A percentile compares a stretch with the other conserved stretches of the same genome.
phyloP scores from a whole-genome alignment of 92 coral and sea anemone genomes.

The Parazoanthus darwini region DNA sequence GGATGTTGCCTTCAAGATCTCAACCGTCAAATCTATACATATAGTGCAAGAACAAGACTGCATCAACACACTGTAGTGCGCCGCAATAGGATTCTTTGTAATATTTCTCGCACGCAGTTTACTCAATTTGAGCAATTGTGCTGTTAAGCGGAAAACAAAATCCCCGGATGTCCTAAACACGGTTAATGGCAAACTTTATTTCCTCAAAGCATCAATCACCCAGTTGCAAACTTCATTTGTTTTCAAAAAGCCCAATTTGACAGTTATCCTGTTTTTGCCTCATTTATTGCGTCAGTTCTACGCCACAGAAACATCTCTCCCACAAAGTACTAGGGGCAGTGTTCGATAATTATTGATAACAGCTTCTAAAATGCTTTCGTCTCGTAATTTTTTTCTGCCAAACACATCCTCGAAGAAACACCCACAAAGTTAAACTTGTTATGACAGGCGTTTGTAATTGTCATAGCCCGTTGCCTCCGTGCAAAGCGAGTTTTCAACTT shows the following conservation, averaged over 20 bases:
- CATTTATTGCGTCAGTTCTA: not conserved
- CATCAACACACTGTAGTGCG: not conserved
- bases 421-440: not conserved
- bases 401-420: not conserved
- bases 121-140: slow-evolving; percentile 4
- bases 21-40: slow-evolving; percentile 7
- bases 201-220: not conserved
- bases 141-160: not conserved
- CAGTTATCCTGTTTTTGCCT: not conserved
- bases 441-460: not conserved
- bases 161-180: not conserved
- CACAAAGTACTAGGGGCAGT: not conserved
- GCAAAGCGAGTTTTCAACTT: not conserved
- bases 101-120: slow-evolving; percentile 2
- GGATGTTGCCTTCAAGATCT: not conserved
- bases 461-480: not conserved
- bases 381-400: not conserved
- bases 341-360: not conserved
- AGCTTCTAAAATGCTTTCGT: not conserved
- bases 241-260: not conserved
- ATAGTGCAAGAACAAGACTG: not conserved
- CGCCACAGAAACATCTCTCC: not conserved
- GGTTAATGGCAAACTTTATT: not conserved
- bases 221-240: not conserved
- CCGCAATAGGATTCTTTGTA: not conserved